Evolutionary conservation across 2,888 invertebrate genomes (phyloP), one percentile per base, ranked within the genome.

Genomic region (Tineola bisselliella): DNA sequence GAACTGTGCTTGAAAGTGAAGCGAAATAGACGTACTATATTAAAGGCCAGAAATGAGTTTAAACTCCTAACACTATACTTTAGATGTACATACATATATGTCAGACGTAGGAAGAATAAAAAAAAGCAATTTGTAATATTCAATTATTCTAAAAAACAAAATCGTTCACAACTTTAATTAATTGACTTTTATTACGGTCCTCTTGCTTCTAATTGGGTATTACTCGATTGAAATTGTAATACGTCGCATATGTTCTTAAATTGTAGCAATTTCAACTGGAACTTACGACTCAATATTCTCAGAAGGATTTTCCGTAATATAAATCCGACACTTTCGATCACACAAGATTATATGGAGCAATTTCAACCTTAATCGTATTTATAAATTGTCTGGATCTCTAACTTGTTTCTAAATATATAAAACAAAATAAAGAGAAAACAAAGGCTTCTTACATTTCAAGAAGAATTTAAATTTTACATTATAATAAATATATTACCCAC

Each of bases 221-320:
- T n/a, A 43, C 43, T 43, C 43, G 48, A 48, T 48, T 48, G 48
- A 17, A 13, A 17, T 17, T 10, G 13, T 15, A 48, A 48, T 54
- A 54, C 25, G n/a, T 10, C 18, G 18, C 54, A 54, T 25, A 25
- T 54, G 54, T 54, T 54, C 25, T 54, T 54, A 54, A 54, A 54
- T 19, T 54, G 54, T 54, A 54, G 54, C 54, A 19, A 54, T 54
- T 25, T 25, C 19, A 54, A 8, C 54, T 11, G 8, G 18, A 54
- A 54, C 54, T 18, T 54, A 12, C 54, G 54, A 54, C 11, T 25
- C 48, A 48, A 48, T 44, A 44, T n/a, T 44, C 48, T 6, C 12
- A 15, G 48, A 48, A 48, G 15, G 48, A 15, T 48, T 48, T 48
- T 48, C 48, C 13, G 4, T 48, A 13, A 17, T 48, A 15, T 48